Conservation (phyloP, 2,113 vertebrate genomes). For the Halichoeres trimaculatus region DNA sequence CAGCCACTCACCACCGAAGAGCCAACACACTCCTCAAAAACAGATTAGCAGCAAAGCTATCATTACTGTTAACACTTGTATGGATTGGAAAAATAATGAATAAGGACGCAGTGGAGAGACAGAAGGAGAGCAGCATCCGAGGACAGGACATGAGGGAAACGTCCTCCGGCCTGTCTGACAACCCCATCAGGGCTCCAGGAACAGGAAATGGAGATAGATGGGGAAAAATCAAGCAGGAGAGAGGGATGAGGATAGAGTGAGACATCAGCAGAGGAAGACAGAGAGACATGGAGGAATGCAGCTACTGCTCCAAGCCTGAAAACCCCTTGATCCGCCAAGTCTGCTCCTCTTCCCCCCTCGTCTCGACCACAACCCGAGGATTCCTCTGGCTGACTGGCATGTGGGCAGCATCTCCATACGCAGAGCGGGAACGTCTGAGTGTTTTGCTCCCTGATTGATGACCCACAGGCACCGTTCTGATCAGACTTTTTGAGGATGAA, state of each 20-base stretch:
- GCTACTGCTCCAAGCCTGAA: slow-evolving; percentile 65
- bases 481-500: slow-evolving; percentile 33
- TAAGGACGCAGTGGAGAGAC: background rate
- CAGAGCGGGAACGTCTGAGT: slow-evolving; percentile 25
- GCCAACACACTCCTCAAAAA: slow-evolving; percentile 20
- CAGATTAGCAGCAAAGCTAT: slow-evolving; percentile 18
- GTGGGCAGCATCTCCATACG: slow-evolving; percentile 42
- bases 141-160: slow-evolving; percentile 63
- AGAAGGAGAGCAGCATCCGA: slow-evolving; percentile 24
- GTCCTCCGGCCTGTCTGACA: slow-evolving; percentile 57
- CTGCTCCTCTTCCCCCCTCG: slow-evolving; percentile 63
- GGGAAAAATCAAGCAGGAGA: slow-evolving; percentile 14
- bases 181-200: slow-evolving; percentile 47
- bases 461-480: slow-evolving; percentile 34
- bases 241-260: slow-evolving; percentile 42
- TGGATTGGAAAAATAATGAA: slow-evolving; percentile 20
- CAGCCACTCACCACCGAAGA: slow-evolving; percentile 7
- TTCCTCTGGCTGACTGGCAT: slow-evolving; percentile 62
- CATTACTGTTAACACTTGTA: slow-evolving; percentile 41
- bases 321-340: slow-evolving; percentile 62
- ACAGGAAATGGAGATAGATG: slow-evolving; percentile 52
- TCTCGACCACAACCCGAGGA: slow-evolving; percentile 66
- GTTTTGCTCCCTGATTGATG: slow-evolving; percentile 59
- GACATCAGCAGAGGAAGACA: slow-evolving; percentile 69
- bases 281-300: slow-evolving; percentile 71